phyloP scores from a whole-genome alignment of 2,888 invertebrate species.

The Trissolcus brochymenae region DNA sequence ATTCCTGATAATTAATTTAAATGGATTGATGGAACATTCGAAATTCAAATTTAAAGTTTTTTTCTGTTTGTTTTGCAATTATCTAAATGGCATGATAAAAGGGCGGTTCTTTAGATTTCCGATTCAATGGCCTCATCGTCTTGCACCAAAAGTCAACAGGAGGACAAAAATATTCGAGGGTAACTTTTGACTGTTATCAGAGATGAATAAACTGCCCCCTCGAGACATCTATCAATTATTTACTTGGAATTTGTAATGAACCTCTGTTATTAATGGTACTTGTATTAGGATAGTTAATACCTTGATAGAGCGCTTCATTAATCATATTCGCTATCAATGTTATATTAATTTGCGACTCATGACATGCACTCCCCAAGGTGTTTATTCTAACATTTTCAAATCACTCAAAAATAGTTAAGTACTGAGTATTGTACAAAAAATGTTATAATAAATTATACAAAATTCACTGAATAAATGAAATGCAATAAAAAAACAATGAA shows the following conservation, averaged over 20 bases:
- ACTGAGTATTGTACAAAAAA: too few relatives aligned
- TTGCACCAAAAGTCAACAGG: conserved; percentile 27
- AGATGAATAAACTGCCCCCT: conserved; percentile 34
- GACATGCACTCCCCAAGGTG: too few relatives aligned
- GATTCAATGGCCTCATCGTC: conserved; percentile 16
- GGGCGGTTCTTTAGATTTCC: neutral
- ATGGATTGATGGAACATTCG: neutral
- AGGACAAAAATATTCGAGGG: conserved; percentile 24
- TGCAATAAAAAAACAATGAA: too few relatives aligned
- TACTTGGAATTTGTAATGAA: conserved; percentile 51
- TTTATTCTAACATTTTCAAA: too few relatives aligned
- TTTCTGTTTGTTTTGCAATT: too few relatives aligned
- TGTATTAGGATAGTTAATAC: conserved; percentile 36
- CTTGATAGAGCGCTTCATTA: conserved; percentile 41
- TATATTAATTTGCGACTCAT: conserved; percentile 34
- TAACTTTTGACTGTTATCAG: conserved; percentile 33
- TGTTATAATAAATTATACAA: too few relatives aligned
- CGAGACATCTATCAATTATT: conserved; percentile 54
- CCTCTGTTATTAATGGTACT: conserved; percentile 42
- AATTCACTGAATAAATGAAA: too few relatives aligned
- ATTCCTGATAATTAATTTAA: too few relatives aligned
- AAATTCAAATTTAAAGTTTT: too few relatives aligned
- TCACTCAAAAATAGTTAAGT: too few relatives aligned
- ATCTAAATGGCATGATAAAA: too few relatives aligned
- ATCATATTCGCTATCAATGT: conserved; percentile 36